Percentiles rank a stretch among this genome's conserved stretches.
These are phyloP conservation scores for Temnothorax ravouxi DNA, from an alignment of 2,888 invertebrate species.

Conservation along the genomic window DNA sequence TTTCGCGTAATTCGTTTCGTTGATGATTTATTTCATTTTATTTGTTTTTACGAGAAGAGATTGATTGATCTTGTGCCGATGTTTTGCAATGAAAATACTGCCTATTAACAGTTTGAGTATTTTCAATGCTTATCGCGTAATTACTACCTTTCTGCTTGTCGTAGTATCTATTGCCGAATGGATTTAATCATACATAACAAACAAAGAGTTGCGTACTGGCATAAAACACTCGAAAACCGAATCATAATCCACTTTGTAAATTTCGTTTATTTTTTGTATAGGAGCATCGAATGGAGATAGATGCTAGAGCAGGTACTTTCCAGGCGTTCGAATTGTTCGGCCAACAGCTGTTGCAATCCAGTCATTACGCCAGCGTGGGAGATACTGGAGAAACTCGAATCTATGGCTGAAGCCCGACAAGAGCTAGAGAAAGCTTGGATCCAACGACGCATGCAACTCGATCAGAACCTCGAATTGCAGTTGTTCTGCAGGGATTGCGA, in stretches of 20 bases:
- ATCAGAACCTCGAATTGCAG: conserved; percentile 99
- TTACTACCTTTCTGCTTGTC: conserved; percentile 63
- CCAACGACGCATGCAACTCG: conserved; percentile 97
- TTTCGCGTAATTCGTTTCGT: conserved; percentile 45
- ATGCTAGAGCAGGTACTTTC: conserved; percentile 99
- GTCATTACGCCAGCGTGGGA: conserved; percentile 99
- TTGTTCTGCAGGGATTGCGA: conserved; percentile 99
- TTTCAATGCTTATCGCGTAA: conserved; percentile 67
- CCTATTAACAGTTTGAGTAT: conserved; percentile 71
- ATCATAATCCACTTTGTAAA: background rate
- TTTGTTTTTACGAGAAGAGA: conserved; percentile 25
- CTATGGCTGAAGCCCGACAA: conserved; percentile 95
- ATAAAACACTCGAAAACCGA: background rate
- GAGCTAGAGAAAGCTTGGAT: conserved; percentile 99
- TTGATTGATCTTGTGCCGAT: conserved; percentile 52
- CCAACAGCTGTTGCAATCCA: conserved; percentile 97
- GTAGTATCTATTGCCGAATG: conserved; percentile 69
- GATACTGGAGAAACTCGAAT: conserved; percentile 97
- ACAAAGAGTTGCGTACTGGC: conserved; percentile 57
- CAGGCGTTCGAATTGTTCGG: conserved; percentile 99
- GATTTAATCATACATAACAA: conserved; percentile 60
- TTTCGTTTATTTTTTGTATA: conserved; percentile 81
- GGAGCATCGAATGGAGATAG: conserved; percentile 99
- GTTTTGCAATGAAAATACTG: conserved; percentile 66
- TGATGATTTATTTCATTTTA: background rate